Conservation (phyloP, 2,113 vertebrate genomes). For the human region DNA sequence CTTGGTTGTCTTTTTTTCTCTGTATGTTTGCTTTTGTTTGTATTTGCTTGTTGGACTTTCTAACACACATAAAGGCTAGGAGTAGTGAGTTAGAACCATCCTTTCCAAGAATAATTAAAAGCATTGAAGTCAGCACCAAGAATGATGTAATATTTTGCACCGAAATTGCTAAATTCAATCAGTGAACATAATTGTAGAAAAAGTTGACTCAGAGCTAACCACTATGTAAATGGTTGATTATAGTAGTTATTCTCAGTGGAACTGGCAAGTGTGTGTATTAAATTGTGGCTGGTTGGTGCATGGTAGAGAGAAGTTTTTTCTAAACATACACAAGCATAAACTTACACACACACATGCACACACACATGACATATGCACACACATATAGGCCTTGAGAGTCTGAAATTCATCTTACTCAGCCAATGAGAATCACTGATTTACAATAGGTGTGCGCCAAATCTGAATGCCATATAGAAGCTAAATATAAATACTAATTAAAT, state of each 20-base stretch:
- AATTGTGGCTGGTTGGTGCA: not conserved
- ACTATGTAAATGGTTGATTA: not conserved
- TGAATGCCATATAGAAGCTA: constrained; percentile 16
- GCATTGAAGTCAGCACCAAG: not conserved
- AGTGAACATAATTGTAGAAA: constrained; percentile 23
- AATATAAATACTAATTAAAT: constrained; percentile 16
- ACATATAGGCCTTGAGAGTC: not conserved
- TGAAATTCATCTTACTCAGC: not conserved
- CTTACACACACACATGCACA: not conserved
- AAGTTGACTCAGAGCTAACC: not conserved
- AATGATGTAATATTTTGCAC: not conserved
- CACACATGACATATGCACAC: not conserved
- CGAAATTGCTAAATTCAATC: constrained; percentile 17
- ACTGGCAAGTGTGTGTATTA: not conserved
- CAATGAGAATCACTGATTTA: not conserved
- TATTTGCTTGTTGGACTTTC: not conserved
- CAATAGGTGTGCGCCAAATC: not conserved
- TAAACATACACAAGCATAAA: not conserved
- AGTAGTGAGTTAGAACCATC: not conserved
- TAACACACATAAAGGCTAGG: not conserved
- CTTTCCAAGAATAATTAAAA: constrained; percentile 40
- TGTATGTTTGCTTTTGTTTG: not conserved
- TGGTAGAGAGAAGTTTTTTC: not conserved
- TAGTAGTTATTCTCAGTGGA: not conserved
- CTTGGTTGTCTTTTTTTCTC: not conserved